Evolutionary conservation across 2,888 invertebrate species (phyloP).

Genomic region (Gymnocheta viridis): DNA sequence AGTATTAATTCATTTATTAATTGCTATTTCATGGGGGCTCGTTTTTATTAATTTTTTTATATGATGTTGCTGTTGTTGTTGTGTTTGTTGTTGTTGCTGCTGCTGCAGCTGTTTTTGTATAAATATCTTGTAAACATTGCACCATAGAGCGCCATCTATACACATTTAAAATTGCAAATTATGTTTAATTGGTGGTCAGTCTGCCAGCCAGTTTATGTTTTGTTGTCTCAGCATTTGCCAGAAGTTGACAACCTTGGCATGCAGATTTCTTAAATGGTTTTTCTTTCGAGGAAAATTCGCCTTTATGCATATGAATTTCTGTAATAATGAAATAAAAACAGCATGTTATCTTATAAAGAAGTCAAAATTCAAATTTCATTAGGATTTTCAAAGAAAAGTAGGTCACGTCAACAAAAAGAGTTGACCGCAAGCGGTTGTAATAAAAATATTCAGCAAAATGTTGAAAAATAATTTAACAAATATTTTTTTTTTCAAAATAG

Average conservation of each 20-base stretch:
- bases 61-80: not conserved
- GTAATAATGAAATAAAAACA: slow-evolving; percentile 41
- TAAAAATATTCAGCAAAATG: not conserved
- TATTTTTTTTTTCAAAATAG: too few species aligned
- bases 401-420: slow-evolving; percentile 20
- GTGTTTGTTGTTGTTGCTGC: not conserved
- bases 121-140: slow-evolving; percentile 58
- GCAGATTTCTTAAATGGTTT: slow-evolving; percentile 35
- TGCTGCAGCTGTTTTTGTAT: slow-evolving; percentile 15
- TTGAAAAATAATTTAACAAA: too few species aligned
- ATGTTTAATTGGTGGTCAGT: slow-evolving; percentile 71
- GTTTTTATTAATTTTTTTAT: slow-evolving; percentile 18
- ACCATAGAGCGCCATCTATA: slow-evolving; percentile 62
- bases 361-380: slow-evolving; percentile 36
- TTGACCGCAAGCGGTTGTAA: not conserved
- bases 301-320: slow-evolving; percentile 14
- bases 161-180: slow-evolving; percentile 5
- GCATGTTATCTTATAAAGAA: slow-evolving; percentile 42
- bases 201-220: slow-evolving; percentile 70
- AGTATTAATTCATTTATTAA: slow-evolving; percentile 54
- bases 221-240: slow-evolving; percentile 45
- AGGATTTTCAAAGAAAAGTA: slow-evolving; percentile 26
- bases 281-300: slow-evolving; percentile 28
- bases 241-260: slow-evolving; percentile 70
- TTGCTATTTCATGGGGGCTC: slow-evolving; percentile 62